These are phyloP conservation scores for Drosophila fuyamai DNA, from an alignment of 1,140 invertebrate species.

Conservation along the genomic window DNA sequence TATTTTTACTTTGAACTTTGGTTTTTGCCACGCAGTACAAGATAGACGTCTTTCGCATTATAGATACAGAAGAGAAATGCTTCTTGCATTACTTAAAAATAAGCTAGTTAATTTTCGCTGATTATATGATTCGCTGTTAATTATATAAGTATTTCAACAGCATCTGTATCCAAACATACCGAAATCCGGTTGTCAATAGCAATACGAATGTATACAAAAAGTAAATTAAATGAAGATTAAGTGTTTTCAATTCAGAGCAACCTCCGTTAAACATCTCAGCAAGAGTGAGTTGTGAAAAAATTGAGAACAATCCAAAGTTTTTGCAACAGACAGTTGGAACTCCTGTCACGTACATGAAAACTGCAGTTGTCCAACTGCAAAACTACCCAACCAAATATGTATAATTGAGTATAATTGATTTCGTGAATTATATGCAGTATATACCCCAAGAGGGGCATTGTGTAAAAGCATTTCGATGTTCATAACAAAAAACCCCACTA, in stretches of 20 bases:
- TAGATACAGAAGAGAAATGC: too few relatives aligned
- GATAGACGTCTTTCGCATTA: too few relatives aligned
- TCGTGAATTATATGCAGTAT: slow-evolving; percentile 63
- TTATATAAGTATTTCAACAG: not conserved
- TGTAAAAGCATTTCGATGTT: slow-evolving; percentile 53
- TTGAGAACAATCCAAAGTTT: not conserved
- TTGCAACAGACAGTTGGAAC: slow-evolving; percentile 14
- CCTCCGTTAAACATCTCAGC: slow-evolving; percentile 9
- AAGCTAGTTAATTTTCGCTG: too few relatives aligned
- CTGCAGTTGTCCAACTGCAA: slow-evolving; percentile 36
- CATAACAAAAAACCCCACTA: slow-evolving; percentile 1
- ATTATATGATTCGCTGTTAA: not conserved
- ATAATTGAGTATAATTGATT: slow-evolving; percentile 74
- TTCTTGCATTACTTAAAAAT: too few relatives aligned
- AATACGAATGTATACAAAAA: not conserved
- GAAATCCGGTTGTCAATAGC: not conserved
- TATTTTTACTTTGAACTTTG: too few relatives aligned
- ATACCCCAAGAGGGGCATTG: slow-evolving; percentile 6
- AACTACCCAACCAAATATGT: slow-evolving; percentile 42
- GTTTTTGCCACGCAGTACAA: too few relatives aligned
- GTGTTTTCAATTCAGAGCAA: slow-evolving; percentile 41
- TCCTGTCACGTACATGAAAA: slow-evolving; percentile 44
- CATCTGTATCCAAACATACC: not conserved
- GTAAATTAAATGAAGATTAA: slow-evolving; percentile 38
- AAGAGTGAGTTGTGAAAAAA: not conserved